These are phyloP conservation scores for Aplodontia rufa DNA, from an alignment of 2,113 vertebrate species.

Conservation along the genomic window DNA sequence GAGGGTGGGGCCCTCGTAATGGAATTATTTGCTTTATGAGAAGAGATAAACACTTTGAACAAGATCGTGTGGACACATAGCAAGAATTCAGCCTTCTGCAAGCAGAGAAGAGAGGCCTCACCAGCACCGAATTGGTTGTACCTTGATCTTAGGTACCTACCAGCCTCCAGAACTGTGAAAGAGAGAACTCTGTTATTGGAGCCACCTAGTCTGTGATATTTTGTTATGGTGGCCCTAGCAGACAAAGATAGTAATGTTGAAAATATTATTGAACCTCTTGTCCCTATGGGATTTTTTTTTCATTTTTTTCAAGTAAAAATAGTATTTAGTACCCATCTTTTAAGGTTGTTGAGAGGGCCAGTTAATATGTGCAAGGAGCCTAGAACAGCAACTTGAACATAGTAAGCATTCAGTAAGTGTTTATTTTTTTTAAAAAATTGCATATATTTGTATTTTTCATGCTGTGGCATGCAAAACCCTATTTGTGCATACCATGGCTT, in stretches of 20 bases:
- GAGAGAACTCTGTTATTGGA: neutral
- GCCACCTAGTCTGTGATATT: neutral
- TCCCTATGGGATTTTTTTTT: neutral
- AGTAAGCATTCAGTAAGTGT: neutral
- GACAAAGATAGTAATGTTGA: neutral
- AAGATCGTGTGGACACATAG: neutral
- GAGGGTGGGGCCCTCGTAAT: neutral
- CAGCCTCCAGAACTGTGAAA: neutral
- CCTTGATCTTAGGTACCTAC: neutral
- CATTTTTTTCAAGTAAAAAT: neutral
- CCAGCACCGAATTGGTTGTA: too few species aligned
- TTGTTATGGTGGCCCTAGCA: neutral
- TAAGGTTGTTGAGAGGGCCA: neutral
- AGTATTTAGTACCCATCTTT: neutral
- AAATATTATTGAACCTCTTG: neutral
- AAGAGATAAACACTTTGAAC: neutral
- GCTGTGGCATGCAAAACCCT: neutral
- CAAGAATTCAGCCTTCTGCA: neutral
- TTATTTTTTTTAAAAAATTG: neutral
- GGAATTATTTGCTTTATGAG: neutral
- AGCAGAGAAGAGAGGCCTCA: neutral
- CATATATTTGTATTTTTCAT: slow-evolving; percentile 25
- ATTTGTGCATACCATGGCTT: neutral
- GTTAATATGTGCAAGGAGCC: neutral
- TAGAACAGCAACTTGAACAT: neutral